Base-by-base conservation (phyloP, 2,888 invertebrate genomes). In the Allolobophora icterica region DNA sequence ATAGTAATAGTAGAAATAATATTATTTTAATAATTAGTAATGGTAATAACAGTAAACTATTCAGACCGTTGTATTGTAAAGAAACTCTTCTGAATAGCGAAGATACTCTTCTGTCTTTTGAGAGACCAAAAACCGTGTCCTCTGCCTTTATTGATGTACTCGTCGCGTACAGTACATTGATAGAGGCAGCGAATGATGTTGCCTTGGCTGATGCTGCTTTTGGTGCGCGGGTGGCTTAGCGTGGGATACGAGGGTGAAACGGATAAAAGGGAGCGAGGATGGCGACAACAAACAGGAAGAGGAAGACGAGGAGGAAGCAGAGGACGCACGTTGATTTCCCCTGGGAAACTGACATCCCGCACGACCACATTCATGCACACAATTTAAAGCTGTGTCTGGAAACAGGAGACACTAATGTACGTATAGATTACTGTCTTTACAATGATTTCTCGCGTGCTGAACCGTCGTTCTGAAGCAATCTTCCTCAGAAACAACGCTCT, bases 311-410 rank as follows among this genome's bases (percentile, higher is more conserved):
- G 71, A 71, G 71, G 52, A 71, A 71, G 71, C 71, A 71, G 8
- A 71, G 30, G 71, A 71, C 8, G 71, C 71, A 71, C 71, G 71
- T 71, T 71, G 71, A 71, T 71, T 71, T n/a, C 71, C 71, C n/a
- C 71, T 71, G 71, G n/a, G 71, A 71, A 71, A 71, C 71, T 30
- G 71, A n/a, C 71, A 71, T 71, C n/a, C 30, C 71, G 17, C 71
- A 71, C 71, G 71, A 71, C n/a, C 71, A 71, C 71, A 71, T 30
- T 71, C 71, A 71, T n/a, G n/a, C 71, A 71, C 71, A 71, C 71
- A 71, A 30, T 71, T 71, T n/a, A 71, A 71, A 71, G n/a, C 71
- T 11, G 71, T 71, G 71, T 30, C 71, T 71, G 30, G 71, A 71
- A 5, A n/a, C n/a, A n/a, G 71, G 30, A 71, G 30, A 71, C 71